phyloP scores from a whole-genome alignment of 2,113 vertebrate species.

The Cavia aperea region DNA sequence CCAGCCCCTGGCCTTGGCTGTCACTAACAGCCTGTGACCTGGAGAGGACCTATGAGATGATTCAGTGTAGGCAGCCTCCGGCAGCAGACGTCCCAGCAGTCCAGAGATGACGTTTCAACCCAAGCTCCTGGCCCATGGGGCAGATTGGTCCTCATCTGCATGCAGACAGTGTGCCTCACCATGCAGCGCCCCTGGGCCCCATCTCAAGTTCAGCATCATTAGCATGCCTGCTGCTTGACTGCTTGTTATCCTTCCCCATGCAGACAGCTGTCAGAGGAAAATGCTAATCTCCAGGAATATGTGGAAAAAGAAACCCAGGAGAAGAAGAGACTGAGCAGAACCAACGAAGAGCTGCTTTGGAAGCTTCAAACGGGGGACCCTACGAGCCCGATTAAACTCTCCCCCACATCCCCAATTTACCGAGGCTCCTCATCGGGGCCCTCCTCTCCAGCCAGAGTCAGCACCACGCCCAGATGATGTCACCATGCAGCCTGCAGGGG shows the following conservation, averaged over 20 bases:
- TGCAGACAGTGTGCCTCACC: background rate
- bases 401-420: slow-evolving; percentile 84
- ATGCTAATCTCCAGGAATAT: slow-evolving; percentile 91
- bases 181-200: accelerated
- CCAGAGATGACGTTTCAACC: background rate
- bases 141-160: background rate
- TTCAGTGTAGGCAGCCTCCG: background rate
- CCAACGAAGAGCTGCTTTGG: slow-evolving; percentile 96
- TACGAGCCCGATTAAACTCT: slow-evolving; percentile 84
- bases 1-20: background rate
- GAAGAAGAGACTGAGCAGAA: slow-evolving; percentile 95
- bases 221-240: background rate
- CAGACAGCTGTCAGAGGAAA: slow-evolving; percentile 95
- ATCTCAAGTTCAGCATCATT: background rate
- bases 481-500: accelerated
- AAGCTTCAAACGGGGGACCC: slow-evolving; percentile 91
- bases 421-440: slow-evolving; percentile 79
- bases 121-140: background rate
- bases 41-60: background rate
- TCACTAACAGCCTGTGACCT: accelerated
- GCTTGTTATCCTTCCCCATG: background rate
- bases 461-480: slow-evolving; percentile 82
- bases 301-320: slow-evolving; percentile 95
- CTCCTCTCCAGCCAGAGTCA: slow-evolving; percentile 80
- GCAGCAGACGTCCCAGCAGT: too few species aligned